Evolutionary conservation across 2,888 invertebrate genomes (phyloP), one percentile per base, ranked within the genome.

Genomic region (Allacma fusca): DNA sequence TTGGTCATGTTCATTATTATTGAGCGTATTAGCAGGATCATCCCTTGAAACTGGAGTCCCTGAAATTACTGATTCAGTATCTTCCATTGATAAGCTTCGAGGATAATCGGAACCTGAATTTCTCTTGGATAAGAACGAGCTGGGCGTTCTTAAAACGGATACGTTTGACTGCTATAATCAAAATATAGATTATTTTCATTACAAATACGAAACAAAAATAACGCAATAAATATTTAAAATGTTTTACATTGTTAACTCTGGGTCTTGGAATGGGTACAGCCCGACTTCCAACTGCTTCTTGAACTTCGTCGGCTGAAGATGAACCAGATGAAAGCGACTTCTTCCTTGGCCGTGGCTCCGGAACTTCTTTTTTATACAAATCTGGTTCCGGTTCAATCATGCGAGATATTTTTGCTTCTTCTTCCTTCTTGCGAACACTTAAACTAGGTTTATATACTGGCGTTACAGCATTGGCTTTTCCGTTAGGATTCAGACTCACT

Each of bases 401-500:
- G 75, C 80, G 82, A 7, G 81, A 81, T 57, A 83, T 80, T 75
- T 82, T 82, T 69, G 83, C 82, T 75, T 84, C 82, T 67, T 82
- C 84, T 73, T 85, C 83, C 34, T 84, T 83, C 69, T 79, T 81
- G 19, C 83, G 69, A 26, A 68, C 74, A 4, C 79, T 74, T 24
- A 82, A 67, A 57, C 80, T 77, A 19, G 77, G 75, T 57, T 80
- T 79, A 29, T 78, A 81, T 2, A 75, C 44, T 23, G 34, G 68
- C 29, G 62, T 23, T 24, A 16, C 67, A 29, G 19, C n/a, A n/a
- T 23, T 44, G 21, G 50, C 78, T 80, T 78, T 81, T 79, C 64
- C 21, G 75, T 78, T 89, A 9, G 96, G 96, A 87, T 95, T 93
- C 81, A 96, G 88, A 65, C 93, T 94, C 85, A 96, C 93, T 88